Base-by-base conservation (phyloP, 2,797 vertebrate species). In the Adelosebastes latens region DNA sequence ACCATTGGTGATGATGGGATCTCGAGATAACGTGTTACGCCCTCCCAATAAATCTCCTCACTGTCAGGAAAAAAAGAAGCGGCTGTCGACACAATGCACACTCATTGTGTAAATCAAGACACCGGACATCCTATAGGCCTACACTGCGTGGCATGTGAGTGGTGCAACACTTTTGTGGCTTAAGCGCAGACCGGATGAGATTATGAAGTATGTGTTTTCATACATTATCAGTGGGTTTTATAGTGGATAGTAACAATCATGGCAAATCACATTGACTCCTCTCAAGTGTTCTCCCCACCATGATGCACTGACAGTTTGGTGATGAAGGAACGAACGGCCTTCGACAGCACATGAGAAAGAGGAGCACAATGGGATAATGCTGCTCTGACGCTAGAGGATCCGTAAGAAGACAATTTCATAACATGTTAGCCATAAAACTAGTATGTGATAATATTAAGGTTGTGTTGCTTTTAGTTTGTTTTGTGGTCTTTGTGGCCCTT, bases 21-120 rank as follows among this genome's bases (percentile, higher is more conserved):
- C 22, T 49, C 2, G 42, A 49, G 18, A 79, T 76, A 60, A 49
- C 6, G 24, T 77, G 72, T 78, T 79, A 22, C 36, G 6, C n/a
- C 42, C 53, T 53, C 22, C 11, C 27, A 52, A 78, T 76, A 84
- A 82, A 82, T 53, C 65, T 71, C 42, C 67, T 34, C 12, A 1
- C 39, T 77, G 60, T 68, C 63, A 79, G 59, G 14, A 69, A n/a
- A 1, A 1, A 80, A 12, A 63, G 53, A 73, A 60, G 18, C 3
- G 25, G 6, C 82, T 64, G 66, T 29, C 24, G 16, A 66, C 55
- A 61, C 18, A 2, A 2, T 74, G 53, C 70, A 59, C 66, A 60
- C 24, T 81, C 53, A 14, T 69, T 84, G 58, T 77, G 65, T 64
- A 72, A 77, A 72, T 72, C 62, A 69, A 80, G 65, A 80, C 56